Evolutionary conservation across 2,797 vertebrate species (phyloP).

Genomic region (Crenichthys baileyi): DNA sequence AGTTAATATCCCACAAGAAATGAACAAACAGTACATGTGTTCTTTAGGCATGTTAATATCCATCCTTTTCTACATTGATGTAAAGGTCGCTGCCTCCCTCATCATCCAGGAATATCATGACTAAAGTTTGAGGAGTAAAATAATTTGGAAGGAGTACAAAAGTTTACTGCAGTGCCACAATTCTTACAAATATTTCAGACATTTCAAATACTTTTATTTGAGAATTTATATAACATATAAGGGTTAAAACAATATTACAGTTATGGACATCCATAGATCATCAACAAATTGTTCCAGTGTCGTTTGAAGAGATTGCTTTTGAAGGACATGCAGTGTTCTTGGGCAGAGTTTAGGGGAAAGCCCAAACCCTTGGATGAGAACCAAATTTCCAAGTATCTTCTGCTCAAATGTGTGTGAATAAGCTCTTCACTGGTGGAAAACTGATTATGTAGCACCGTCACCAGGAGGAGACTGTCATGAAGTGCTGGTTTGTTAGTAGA

Average conservation of each 20-base stretch:
- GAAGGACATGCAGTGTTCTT: neutral
- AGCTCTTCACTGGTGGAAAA: neutral
- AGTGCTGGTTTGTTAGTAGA: too few species aligned
- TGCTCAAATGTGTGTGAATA: neutral
- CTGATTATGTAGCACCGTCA: neutral
- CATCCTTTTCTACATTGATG: neutral
- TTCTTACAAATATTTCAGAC: neutral
- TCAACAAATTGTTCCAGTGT: neutral
- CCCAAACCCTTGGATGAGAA: too few species aligned
- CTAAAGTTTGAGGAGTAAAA: neutral
- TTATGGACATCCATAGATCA: neutral
- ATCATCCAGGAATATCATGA: neutral
- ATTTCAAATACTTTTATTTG: neutral
- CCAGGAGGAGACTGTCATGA: too few species aligned
- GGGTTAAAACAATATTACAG: neutral
- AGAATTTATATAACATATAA: neutral
- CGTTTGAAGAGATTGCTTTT: neutral
- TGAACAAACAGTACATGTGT: constrained; percentile 30
- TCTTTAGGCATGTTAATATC: constrained; percentile 4
- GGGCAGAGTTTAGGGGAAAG: neutral
- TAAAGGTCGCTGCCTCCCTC: neutral
- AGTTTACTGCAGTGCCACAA: neutral
- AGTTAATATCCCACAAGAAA: constrained; percentile 38
- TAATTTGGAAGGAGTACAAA: neutral
- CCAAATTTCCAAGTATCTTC: neutral